Evolutionary conservation across 2,797 vertebrate species (phyloP).

Genomic region (Ceryle rudis): DNA sequence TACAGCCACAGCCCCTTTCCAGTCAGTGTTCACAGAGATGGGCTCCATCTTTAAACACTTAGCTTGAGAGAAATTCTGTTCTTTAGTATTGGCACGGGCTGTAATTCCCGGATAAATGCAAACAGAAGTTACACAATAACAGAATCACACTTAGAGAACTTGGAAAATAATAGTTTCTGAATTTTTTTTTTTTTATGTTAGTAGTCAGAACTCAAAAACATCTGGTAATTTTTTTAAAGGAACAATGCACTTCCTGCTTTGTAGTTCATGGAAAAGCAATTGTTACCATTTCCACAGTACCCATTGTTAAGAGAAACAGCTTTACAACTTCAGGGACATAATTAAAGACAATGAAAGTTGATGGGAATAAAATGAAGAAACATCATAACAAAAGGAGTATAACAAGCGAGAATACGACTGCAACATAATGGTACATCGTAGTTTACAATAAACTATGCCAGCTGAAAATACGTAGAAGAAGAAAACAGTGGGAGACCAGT

Average conservation of each 20-base stretch:
- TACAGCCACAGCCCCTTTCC: neutral
- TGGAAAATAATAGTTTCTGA: constrained; percentile 30
- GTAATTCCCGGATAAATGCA: constrained; percentile 40
- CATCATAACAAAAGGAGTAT: constrained; percentile 42
- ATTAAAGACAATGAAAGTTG: constrained; percentile 71
- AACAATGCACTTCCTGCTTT: constrained; percentile 64
- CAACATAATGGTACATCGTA: neutral
- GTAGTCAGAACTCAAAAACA: constrained; percentile 34
- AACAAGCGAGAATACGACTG: constrained; percentile 21
- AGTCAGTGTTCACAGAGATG: neutral
- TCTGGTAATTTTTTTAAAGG: constrained; percentile 61
- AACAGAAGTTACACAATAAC: constrained; percentile 48
- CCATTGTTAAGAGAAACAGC: constrained; percentile 60
- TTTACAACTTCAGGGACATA: constrained; percentile 69
- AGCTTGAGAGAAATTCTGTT: neutral
- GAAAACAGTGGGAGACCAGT: neutral
- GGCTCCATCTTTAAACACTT: neutral
- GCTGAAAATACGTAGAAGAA: neutral
- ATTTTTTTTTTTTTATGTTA: neutral
- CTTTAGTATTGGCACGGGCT: neutral
- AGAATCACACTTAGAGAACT: neutral
- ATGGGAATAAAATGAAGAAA: constrained; percentile 68
- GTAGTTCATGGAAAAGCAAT: constrained; percentile 58
- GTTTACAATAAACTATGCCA: neutral
- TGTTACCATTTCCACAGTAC: constrained; percentile 40